Conservation (phyloP, 2,113 vertebrate species). For the Glaucomys volans region DNA sequence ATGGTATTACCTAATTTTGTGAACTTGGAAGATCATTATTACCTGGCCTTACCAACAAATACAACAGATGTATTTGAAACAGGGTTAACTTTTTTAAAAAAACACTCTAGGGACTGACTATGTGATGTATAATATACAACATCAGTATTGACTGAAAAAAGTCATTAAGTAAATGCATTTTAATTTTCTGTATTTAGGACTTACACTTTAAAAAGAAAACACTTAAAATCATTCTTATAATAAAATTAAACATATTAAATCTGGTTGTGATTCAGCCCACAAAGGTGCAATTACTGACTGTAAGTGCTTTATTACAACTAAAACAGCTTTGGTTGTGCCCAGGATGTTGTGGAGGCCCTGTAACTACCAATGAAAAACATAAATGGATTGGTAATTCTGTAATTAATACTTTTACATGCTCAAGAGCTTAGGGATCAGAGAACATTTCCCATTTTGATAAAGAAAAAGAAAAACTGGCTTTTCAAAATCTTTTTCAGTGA, state of each 20-base stretch:
- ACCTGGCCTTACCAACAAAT: slow-evolving; percentile 5
- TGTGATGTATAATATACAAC: not conserved
- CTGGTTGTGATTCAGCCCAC: not conserved
- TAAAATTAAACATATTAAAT: slow-evolving; percentile 24
- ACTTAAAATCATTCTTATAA: not conserved
- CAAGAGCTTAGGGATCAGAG: not conserved
- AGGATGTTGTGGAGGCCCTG: not conserved
- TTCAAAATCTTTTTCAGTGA: not conserved
- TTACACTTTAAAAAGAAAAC: slow-evolving; percentile 44
- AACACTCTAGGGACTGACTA: not conserved
- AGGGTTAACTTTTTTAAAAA: not conserved
- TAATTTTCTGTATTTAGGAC: slow-evolving; percentile 34
- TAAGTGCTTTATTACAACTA: not conserved
- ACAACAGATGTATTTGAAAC: not conserved
- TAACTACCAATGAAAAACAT: not conserved
- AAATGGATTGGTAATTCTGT: not conserved
- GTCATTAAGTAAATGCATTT: slow-evolving; percentile 11
- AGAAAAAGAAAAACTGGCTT: slow-evolving; percentile 29
- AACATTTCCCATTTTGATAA: not conserved
- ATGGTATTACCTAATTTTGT: not conserved
- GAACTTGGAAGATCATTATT: not conserved
- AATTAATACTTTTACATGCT: not conserved
- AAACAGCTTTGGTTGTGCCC: slow-evolving; percentile 15
- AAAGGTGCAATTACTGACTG: not conserved
- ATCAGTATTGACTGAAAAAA: not conserved